phyloP scores from a whole-genome alignment of 1,140 invertebrate genomes.

The Oreohelix idahoensis region DNA sequence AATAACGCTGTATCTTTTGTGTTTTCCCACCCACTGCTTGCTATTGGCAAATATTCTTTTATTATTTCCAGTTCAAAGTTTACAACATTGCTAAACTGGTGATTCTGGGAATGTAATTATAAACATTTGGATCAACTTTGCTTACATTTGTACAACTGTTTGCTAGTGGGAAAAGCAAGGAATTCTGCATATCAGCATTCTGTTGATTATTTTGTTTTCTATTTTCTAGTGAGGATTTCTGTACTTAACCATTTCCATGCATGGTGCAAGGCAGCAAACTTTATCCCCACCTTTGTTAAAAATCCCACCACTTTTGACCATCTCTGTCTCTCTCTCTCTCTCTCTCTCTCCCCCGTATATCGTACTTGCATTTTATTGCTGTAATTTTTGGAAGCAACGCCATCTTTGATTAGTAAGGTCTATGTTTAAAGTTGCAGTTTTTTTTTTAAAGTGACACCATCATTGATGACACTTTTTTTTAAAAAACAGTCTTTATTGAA shows the following conservation, averaged over 20 bases:
- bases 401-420: no score
- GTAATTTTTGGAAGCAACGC: no score
- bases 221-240: not conserved
- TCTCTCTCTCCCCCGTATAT: no score
- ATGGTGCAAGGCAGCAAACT: slow-evolving; percentile 21
- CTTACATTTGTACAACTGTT: not conserved
- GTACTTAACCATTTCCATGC: slow-evolving; percentile 19
- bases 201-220: not conserved
- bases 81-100: not conserved
- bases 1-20: not conserved
- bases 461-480: no score
- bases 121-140: not conserved
- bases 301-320: not conserved
- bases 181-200: not conserved
- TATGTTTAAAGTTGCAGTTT: no score
- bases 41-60: not conserved
- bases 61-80: not conserved
- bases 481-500: no score
- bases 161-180: not conserved
- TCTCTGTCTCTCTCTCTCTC: no score
- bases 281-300: not conserved
- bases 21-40: not conserved
- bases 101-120: not conserved
- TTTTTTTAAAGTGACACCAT: no score
- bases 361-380: no score